phyloP scores from a whole-genome alignment of 2,888 invertebrate species.

The Acronicta leporina region DNA sequence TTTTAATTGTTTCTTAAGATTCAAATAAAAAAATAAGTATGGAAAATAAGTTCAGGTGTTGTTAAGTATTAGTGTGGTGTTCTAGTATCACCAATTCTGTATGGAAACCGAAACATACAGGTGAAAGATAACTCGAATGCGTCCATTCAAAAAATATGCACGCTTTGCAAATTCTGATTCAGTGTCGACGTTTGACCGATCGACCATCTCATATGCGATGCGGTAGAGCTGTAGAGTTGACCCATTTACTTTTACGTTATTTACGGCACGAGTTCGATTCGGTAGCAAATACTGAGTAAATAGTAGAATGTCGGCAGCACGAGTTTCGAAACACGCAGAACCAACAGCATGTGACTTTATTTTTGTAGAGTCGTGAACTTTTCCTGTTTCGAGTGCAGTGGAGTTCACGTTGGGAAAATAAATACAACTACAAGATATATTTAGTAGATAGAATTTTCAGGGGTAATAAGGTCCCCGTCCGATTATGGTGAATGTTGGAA shows the following conservation, averaged over 20 bases:
- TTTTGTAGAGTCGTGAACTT: not conserved
- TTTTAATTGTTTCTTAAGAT: too few species aligned
- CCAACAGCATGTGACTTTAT: not conserved
- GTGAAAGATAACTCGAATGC: constrained; percentile 1
- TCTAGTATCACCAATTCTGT: constrained; percentile 2
- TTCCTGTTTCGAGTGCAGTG: not conserved
- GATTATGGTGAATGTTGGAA: too few species aligned
- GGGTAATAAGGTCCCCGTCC: too few species aligned
- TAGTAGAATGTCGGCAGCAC: not conserved
- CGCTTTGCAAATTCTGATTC: constrained; percentile 22
- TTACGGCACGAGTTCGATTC: constrained; percentile 1
- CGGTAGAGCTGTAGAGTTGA: constrained; percentile 22
- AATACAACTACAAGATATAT: too few species aligned
- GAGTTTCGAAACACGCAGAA: not conserved
- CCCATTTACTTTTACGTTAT: constrained; percentile 32
- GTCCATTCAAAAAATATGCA: constrained; percentile 26
- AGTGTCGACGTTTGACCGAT: constrained; percentile 32
- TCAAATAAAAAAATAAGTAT: too few species aligned
- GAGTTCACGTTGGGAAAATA: not conserved
- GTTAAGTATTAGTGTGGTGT: too few species aligned
- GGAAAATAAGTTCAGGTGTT: too few species aligned
- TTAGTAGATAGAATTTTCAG: too few species aligned
- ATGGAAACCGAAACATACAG: constrained; percentile 12
- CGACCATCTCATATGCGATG: constrained; percentile 18
- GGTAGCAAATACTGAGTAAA: constrained; percentile 5